These are phyloP conservation scores for Seladonia tumulorum DNA, from an alignment of 2,888 invertebrate species.

Conservation along the genomic window DNA sequence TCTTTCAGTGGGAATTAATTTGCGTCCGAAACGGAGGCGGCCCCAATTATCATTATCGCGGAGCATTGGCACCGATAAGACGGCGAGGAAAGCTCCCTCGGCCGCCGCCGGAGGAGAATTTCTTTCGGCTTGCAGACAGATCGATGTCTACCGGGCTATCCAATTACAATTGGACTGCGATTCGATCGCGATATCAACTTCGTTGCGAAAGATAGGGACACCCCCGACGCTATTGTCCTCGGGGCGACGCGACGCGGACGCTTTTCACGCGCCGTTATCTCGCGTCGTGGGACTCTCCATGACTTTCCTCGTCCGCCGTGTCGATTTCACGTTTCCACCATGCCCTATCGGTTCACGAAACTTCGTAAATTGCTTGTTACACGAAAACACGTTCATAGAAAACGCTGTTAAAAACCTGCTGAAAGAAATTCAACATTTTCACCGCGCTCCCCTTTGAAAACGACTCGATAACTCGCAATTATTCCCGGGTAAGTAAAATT, in stretches of 20 bases:
- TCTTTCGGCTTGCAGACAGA: constrained; percentile 28
- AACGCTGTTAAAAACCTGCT: neutral
- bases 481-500: neutral
- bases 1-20: neutral
- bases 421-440: neutral
- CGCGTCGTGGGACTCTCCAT: constrained; percentile 32
- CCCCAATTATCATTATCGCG: constrained; percentile 49
- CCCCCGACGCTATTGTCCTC: constrained; percentile 64
- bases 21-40: neutral
- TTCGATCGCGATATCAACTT: constrained; percentile 71
- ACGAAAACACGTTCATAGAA: neutral
- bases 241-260: constrained; percentile 54
- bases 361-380: neutral
- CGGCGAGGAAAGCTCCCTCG: constrained; percentile 11
- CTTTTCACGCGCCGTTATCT: constrained; percentile 63
- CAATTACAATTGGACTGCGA: constrained; percentile 72
- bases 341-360: neutral
- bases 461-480: neutral
- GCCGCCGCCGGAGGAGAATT: neutral
- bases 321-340: constrained; percentile 14
- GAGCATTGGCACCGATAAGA: constrained; percentile 43
- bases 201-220: constrained; percentile 61
- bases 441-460: neutral
- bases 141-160: constrained; percentile 52
- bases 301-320: constrained; percentile 33